Evolutionary conservation across 2,888 invertebrate species (phyloP).

Genomic region (Cynaeus angustus): DNA sequence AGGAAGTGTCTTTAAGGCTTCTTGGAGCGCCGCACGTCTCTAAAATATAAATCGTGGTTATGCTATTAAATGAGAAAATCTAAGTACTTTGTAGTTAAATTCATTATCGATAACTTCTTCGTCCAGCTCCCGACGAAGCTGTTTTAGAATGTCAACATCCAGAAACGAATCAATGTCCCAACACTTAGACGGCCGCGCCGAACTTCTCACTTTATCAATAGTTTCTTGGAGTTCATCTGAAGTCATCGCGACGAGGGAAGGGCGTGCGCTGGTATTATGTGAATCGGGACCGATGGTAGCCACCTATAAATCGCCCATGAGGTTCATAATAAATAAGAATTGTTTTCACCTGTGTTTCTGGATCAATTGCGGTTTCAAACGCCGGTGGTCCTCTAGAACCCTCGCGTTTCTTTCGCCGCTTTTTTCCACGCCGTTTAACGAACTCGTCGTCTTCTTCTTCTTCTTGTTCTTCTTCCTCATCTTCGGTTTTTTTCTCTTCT

Average conservation of each 20-base stretch:
- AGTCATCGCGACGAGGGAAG: constrained; percentile 75
- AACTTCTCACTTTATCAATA: constrained; percentile 22
- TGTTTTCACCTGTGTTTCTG: constrained; percentile 76
- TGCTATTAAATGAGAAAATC: background rate
- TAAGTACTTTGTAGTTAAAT: constrained; percentile 77
- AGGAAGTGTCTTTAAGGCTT: constrained; percentile 74
- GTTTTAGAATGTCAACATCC: constrained; percentile 78
- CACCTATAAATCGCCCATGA: constrained; percentile 51
- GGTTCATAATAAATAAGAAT: background rate
- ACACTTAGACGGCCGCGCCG: constrained; percentile 47
- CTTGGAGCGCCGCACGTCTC: constrained; percentile 80
- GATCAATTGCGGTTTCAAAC: constrained; percentile 74
- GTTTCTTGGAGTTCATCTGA: constrained; percentile 57
- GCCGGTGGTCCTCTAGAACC: constrained; percentile 66
- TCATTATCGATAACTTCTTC: constrained; percentile 81
- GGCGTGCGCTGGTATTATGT: constrained; percentile 79
- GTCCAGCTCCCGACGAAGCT: constrained; percentile 79
- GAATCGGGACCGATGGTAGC: constrained; percentile 73
- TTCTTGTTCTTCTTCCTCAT: constrained; percentile 76
- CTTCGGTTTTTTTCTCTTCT: constrained; percentile 50
- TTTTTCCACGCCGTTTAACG: constrained; percentile 76
- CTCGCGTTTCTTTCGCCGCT: constrained; percentile 70
- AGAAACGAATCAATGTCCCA: constrained; percentile 72
- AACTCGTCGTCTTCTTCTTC: constrained; percentile 77
- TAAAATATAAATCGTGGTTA: constrained; percentile 68